Evolutionary conservation across 1,140 invertebrate genomes (phyloP), one percentile per base, ranked within the genome.

Genomic region (Zaprionus africanus): DNA sequence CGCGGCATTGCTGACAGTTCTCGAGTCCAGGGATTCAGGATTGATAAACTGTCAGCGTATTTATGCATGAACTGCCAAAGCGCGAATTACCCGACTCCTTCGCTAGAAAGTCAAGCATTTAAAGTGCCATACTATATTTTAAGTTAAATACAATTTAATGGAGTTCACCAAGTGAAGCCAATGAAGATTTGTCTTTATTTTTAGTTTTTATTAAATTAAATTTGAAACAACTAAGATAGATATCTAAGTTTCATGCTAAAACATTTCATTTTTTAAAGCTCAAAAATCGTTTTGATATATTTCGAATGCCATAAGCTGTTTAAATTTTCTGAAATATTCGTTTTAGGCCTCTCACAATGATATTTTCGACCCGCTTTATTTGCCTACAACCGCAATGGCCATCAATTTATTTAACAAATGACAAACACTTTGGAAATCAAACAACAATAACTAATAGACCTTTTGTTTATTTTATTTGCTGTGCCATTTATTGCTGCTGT

Each of bases 331-430:
- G 41, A n/a, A 26, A 31, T 24, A 58, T 70, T 41, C 31, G 19
- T 28, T 28, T 26, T 28, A n/a, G 15, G 22, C 67, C 54, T 60
- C 71, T 69, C 46, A 54, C 15, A 38, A 19, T 57, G 13, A 74
- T 69, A 69, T 62, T 69, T 76, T 70, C 64, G 36, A 36, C 15
- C 34, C 69, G 74, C 71, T 76, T 57, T 87, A 78, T 88, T 87
- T 87, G 70, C 84, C 84, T 62, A 57, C 34, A 73, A 68, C 83
- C 79, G 83, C 79, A 82, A 87, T 78, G 80, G 84, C 84, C 84
- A 83, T 87, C 81, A 83, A 87, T 87, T 87, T 87, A 84, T 87
- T 88, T 87, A 87, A 87, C 84, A 87, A 87, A 87, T 87, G 84
- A 83, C 81, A 84, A 88, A 81, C 83, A 81, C 84, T 87, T 87